Percentiles rank a stretch among this genome's conserved stretches.
Conservation (phyloP, 2,797 vertebrate genomes). For the Eulemur mongoz region DNA sequence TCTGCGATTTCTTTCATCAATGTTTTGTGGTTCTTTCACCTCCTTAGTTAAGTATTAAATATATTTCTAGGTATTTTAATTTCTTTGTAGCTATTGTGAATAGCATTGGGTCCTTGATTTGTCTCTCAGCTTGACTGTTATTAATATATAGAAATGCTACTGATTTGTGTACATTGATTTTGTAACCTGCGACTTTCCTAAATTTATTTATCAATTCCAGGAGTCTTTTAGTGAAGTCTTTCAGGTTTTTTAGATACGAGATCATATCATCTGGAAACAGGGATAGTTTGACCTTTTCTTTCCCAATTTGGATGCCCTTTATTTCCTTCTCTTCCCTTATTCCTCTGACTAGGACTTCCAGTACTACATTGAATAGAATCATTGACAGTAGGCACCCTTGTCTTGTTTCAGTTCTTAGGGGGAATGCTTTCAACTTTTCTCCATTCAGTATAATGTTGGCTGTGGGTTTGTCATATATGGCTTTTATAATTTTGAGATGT, state of each 20-base stretch:
- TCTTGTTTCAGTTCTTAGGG: no score
- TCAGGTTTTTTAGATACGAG: not conserved
- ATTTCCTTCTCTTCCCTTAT: not conserved
- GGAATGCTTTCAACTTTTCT: not conserved
- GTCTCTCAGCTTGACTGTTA: no score
- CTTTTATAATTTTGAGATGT: no score
- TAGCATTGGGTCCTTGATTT: no score
- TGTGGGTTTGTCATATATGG: not conserved
- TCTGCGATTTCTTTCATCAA: no score
- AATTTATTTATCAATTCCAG: not conserved
- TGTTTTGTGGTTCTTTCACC: no score
- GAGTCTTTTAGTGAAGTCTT: not conserved
- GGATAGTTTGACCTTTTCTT: not conserved
- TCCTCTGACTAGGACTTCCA: not conserved
- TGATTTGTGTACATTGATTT: not conserved
- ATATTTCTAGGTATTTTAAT: no score
- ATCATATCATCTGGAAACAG: not conserved
- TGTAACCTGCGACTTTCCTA: not conserved
- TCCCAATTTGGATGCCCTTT: not conserved
- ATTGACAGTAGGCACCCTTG: no score
- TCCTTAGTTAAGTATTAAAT: no score
- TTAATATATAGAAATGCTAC: not conserved
- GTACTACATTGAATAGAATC: not conserved
- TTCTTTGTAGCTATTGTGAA: no score
- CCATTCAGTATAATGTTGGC: not conserved